Conservation (phyloP, 2,888 invertebrate species). For the Idaea dimidiata region DNA sequence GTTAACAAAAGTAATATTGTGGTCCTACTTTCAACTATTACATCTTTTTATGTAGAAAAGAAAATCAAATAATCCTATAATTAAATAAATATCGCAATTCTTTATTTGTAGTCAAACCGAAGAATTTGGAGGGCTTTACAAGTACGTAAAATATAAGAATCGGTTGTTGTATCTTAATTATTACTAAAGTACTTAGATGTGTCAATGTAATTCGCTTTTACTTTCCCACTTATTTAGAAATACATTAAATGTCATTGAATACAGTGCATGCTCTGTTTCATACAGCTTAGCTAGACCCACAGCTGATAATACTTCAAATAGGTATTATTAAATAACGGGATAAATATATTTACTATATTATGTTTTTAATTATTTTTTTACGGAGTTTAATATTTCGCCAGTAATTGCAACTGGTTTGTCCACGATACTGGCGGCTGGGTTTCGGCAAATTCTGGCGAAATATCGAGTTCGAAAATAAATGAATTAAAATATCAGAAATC, state of each 20-base stretch:
- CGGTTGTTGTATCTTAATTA: conserved; percentile 9
- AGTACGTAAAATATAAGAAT: conserved; percentile 80
- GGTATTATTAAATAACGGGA: too few relatives aligned
- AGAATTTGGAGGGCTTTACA: conserved; percentile 89
- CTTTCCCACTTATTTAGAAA: not conserved
- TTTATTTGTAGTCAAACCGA: conserved; percentile 83
- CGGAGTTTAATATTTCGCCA: too few relatives aligned
- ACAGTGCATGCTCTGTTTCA: not conserved
- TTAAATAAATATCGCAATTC: conserved; percentile 36
- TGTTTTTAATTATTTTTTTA: too few relatives aligned
- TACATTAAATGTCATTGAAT: not conserved
- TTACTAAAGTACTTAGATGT: conserved; percentile 4
- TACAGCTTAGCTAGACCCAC: not conserved
- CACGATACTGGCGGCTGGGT: too few relatives aligned
- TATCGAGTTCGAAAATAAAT: too few relatives aligned
- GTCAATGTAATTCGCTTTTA: conserved; percentile 17
- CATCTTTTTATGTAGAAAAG: not conserved
- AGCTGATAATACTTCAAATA: too few relatives aligned
- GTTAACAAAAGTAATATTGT: too few relatives aligned
- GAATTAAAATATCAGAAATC: too few relatives aligned
- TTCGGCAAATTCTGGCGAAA: too few relatives aligned
- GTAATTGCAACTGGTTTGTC: too few relatives aligned
- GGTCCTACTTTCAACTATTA: not conserved
- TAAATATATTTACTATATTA: too few relatives aligned
- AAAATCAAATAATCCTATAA: not conserved